Percentiles rank a stretch among this genome's conserved stretches.
These are phyloP conservation scores for Erpornis zantholeuca DNA, from an alignment of 2,113 vertebrate genomes.

Conservation along the genomic window DNA sequence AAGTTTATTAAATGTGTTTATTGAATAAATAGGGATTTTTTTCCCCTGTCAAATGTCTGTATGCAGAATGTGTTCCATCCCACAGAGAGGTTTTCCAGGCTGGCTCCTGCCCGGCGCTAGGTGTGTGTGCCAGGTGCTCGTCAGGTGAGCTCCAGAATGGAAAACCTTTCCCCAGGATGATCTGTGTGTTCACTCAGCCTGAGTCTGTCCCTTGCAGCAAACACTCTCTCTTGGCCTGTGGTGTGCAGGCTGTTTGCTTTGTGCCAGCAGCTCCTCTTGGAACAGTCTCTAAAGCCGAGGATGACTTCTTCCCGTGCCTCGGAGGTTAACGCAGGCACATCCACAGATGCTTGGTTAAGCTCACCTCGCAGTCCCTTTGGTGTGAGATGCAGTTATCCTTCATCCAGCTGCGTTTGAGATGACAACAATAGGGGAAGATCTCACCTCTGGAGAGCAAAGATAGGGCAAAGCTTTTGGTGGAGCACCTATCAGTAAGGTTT, in stretches of 20 bases:
- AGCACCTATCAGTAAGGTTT: not conserved
- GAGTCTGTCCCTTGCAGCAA: not conserved
- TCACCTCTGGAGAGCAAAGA: not conserved
- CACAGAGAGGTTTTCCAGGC: not conserved
- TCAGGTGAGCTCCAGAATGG: not conserved
- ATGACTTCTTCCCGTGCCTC: not conserved
- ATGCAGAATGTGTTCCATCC: not conserved
- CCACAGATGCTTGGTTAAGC: not conserved
- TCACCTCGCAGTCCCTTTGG: not conserved
- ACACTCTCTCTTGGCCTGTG: accelerated
- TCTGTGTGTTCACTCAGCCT: too few species aligned
- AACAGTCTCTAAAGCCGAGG: not conserved
- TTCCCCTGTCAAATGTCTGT: too few species aligned
- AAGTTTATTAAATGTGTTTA: too few species aligned
- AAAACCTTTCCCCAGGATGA: not conserved
- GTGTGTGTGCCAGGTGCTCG: not conserved
- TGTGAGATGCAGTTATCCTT: not conserved
- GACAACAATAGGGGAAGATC: not conserved
- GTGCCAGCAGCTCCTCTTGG: not conserved
- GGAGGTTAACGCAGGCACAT: not conserved
- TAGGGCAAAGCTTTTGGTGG: not conserved
- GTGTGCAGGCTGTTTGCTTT: not conserved
- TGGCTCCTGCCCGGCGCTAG: not conserved
- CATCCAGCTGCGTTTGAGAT: not conserved
- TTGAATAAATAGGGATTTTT: too few species aligned